Evolutionary conservation across 2,113 vertebrate genomes (phyloP), one percentile per base, ranked within the genome.

Genomic region (Callorhinus ursinus): DNA sequence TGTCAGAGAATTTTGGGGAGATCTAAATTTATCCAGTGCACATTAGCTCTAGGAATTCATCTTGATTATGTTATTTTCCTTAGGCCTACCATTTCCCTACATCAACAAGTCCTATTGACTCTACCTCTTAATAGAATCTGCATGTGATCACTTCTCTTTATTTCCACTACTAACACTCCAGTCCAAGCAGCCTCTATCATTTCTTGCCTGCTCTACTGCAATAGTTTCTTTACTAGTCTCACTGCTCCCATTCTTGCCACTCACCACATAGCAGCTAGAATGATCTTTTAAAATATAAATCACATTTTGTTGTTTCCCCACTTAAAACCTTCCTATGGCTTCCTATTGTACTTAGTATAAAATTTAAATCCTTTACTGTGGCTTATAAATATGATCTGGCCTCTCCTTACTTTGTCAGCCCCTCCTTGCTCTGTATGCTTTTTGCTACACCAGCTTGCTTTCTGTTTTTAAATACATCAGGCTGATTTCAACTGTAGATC

Each of bases 201-300:
- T 96, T 97, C n/a, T 92, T 94, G 61, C 36, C 65, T 88, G 13
- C 28, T 83, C 67, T 76, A 24, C 49, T 92, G 26, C 18, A 87
- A 13, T 74, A 51, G 19, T 63, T 89, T 88, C 14, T 96, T 93
- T 42, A 36, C 46, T 79, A 46, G 46, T 95, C 18, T 95, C 6
- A 67, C 51, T 88, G 28, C 59, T 74, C 96, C 49, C 2, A 24
- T 33, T 90, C 59, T 92, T 80, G 36, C 14, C 14, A 93, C n/a
- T 96, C 31, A 80, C 33, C 39, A 72, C 31, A 21, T 88, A 90
- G 49, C 9, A 95, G 49, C 31, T 95, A 93, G 59, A 83, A 22
- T 87, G 49, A 69, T 87, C 79, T 93, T 97, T 86, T 96, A 88
- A 96, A 93, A 74, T 92, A 61, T 57, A 95, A 69, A 51, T 69